Base-by-base conservation (phyloP, 2,113 vertebrate genomes). In the Corynorhinus townsendii region DNA sequence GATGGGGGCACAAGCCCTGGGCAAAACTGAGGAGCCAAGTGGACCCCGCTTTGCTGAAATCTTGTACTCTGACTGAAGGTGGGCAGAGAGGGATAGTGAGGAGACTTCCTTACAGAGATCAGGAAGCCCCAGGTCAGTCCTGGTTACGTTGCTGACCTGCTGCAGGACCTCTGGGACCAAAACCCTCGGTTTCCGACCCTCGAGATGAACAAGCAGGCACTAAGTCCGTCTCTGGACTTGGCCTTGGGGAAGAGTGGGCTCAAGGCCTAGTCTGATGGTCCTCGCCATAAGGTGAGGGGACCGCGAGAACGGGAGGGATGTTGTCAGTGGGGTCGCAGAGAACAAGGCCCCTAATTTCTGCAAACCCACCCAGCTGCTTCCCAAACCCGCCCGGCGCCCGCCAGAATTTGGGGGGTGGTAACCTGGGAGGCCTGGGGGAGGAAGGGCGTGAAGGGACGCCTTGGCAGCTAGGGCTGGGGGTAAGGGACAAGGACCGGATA, bases 231-330 rank as follows among this genome's bases (percentile, higher is more conserved):
- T 38, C 64, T 30, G 69, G 54, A 69, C 35, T 77, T 43, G 94
- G 69, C 56, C 26, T 76, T 35, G n/a, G 30, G 35, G 43, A 24
- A 82, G 30, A 77, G 4, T 30, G 82, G 33, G 35, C 62, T 83
- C 24, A 0, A 68, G 90, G 97, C 92, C 96, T 95, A 90, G 80
- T 64, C 76, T 79, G 52, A 59, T 11, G 35, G 69, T 80, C 69
- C 86, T 82, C 30, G 15, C 66, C 76, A 24, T 9, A 4, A 80
- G 88, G 20, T n/a, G 26, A 54, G 22, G 43, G n/a, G 85, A 47
- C 17, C 20, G 28, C 5, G 14, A 89, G 71, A 89, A 86, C 28
- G 0, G 14, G 49, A 77, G 40, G 35, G 28, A 47, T 69, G 56
- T 62, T 19, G 73, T 9, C 30, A n/a, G 62, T 82, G 28, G 33